A percentile compares a stretch with the other conserved stretches of the same genome.
Evolutionary conservation across 2,797 vertebrate genomes (phyloP).

Genomic region (Molossus alvarezi): DNA sequence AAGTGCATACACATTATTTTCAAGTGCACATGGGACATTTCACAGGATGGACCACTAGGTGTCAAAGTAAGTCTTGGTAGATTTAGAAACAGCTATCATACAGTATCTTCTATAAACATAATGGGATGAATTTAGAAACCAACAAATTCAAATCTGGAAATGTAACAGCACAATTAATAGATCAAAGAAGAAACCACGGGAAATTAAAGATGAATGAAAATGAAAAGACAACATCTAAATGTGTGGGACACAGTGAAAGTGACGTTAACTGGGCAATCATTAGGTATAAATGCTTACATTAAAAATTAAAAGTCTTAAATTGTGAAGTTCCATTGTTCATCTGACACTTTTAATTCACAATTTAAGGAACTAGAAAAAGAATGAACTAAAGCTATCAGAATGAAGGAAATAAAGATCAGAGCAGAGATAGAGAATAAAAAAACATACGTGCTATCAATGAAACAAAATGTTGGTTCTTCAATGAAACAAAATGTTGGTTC

Average conservation of each 20-base stretch:
- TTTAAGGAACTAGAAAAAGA: not conserved
- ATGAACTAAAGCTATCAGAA: not conserved
- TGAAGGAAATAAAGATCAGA: not conserved
- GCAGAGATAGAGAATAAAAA: not conserved
- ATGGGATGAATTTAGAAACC: not conserved
- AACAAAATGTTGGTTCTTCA: not conserved
- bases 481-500: not conserved
- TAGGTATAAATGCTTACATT: not conserved
- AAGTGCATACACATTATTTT: not conserved
- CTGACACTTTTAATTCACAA: too few relatives aligned
- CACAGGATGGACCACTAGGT: not conserved
- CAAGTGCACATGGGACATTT: not conserved
- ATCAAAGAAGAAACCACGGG: not conserved
- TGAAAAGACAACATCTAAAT: not conserved
- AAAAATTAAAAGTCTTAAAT: not conserved
- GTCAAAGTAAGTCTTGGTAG: not conserved
- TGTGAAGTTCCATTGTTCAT: too few relatives aligned
- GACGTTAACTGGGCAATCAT: not conserved
- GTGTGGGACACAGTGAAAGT: not conserved
- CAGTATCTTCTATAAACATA: not conserved
- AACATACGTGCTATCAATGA: not conserved
- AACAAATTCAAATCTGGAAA: not conserved
- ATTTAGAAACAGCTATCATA: not conserved
- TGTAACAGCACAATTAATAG: not conserved
- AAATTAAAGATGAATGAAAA: not conserved